Evolutionary conservation across 2,113 vertebrate genomes (phyloP).

Genomic region (Puffinus mauretanicus): DNA sequence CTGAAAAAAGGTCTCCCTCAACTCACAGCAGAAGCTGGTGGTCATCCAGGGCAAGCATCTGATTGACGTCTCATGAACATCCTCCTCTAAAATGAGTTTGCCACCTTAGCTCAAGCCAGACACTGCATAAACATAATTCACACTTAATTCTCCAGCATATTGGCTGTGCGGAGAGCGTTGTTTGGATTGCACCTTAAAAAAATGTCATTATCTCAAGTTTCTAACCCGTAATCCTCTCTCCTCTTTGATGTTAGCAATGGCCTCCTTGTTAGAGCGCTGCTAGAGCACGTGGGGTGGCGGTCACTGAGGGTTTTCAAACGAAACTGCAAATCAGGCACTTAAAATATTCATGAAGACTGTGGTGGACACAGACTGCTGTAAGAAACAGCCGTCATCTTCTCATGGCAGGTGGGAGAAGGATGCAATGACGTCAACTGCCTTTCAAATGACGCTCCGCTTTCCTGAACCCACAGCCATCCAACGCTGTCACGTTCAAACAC

Average conservation of each 20-base stretch:
- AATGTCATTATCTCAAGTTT: not conserved
- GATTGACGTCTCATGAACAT: not conserved
- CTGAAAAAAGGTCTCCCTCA: not conserved
- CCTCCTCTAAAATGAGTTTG: not conserved
- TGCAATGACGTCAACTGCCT: fast-evolving
- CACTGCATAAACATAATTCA: not conserved
- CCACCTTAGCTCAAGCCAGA: not conserved
- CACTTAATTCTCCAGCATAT: not conserved
- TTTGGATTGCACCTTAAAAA: not conserved
- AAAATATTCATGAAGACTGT: not conserved
- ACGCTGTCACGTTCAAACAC: not conserved
- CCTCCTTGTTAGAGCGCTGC: not conserved
- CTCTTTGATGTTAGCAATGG: not conserved
- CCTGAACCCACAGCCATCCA: not conserved
- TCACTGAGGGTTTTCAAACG: not conserved
- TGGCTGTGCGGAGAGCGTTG: not conserved
- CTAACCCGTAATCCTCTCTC: not conserved
- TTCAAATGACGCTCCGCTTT: not conserved
- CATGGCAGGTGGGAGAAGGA: not conserved
- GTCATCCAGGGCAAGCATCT: not conserved
- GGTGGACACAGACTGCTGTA: not conserved
- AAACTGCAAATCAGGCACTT: not conserved
- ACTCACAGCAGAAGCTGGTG: not conserved
- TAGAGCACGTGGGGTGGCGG: fast-evolving
- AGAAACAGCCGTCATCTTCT: not conserved